Evolutionary conservation across 2,888 invertebrate species (phyloP).

Genomic region (Ormyrus pomaceus): DNA sequence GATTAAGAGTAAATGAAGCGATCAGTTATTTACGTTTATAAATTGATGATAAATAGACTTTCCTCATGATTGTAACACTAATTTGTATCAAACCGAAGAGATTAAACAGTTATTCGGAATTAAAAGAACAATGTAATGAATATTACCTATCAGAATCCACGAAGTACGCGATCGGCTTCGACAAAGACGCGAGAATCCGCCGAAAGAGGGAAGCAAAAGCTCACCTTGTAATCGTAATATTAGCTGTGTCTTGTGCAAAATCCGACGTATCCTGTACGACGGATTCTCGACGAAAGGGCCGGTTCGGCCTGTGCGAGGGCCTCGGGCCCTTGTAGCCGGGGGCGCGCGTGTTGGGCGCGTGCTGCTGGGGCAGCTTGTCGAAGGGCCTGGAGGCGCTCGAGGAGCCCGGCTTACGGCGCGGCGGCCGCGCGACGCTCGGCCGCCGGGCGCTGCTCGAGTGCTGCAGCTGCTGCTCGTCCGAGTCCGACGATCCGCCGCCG

Average conservation of each 20-base stretch:
- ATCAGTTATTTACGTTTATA: no score
- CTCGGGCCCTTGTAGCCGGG: constrained; percentile 70
- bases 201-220: neutral
- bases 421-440: constrained; percentile 62
- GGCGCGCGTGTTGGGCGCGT: constrained; percentile 73
- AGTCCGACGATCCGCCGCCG: constrained; percentile 49
- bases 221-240: constrained; percentile 65
- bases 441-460: constrained; percentile 52
- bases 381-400: constrained; percentile 65
- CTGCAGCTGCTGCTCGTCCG: constrained; percentile 53
- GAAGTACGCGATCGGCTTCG: neutral
- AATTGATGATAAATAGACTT: no score
- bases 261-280: constrained; percentile 60
- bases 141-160: neutral
- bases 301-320: constrained; percentile 62
- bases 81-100: neutral
- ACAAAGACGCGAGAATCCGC: neutral
- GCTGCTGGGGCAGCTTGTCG: constrained; percentile 72
- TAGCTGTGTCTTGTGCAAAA: constrained; percentile 58
- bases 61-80: neutral
- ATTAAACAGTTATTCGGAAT: neutral
- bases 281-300: constrained; percentile 72
- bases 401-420: constrained; percentile 61
- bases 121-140: neutral
- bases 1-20: no score